Percentiles rank a stretch among this genome's conserved stretches.
phyloP scores from a whole-genome alignment of 2,113 vertebrate genomes.

The Sinocyclocheilus maitianheensis region DNA sequence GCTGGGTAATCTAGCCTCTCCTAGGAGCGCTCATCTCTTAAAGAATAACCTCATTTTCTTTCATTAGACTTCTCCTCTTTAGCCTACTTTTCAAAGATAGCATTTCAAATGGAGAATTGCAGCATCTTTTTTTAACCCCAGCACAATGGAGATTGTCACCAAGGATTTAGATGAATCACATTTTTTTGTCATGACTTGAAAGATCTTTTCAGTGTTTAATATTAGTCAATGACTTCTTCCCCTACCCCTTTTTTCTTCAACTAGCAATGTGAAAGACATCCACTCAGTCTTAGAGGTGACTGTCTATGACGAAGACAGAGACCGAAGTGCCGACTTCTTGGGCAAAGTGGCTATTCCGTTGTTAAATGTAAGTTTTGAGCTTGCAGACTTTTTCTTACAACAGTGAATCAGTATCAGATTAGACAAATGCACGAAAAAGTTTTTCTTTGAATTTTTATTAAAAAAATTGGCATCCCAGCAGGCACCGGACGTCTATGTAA shows the following conservation, averaged over 20 bases:
- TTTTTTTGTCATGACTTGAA: slow-evolving; percentile 48
- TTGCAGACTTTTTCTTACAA: slow-evolving; percentile 48
- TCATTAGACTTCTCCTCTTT: slow-evolving; percentile 57
- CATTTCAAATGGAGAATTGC: slow-evolving; percentile 55
- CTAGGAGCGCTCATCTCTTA: slow-evolving; percentile 60
- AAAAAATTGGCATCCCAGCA: too few relatives aligned
- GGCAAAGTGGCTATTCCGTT: slow-evolving; percentile 97
- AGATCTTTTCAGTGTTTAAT: slow-evolving; percentile 55
- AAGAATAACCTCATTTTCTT: slow-evolving; percentile 66
- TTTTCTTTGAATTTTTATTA: background rate
- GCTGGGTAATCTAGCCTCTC: slow-evolving; percentile 64
- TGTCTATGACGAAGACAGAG: slow-evolving; percentile 96
- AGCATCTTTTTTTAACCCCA: slow-evolving; percentile 52
- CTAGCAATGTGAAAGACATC: slow-evolving; percentile 97
- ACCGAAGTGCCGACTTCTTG: slow-evolving; percentile 96
- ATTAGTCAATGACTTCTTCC: slow-evolving; percentile 47
- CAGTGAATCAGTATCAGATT: background rate
- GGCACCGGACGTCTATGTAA: too few relatives aligned
- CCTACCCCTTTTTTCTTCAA: slow-evolving; percentile 49
- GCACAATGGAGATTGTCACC: slow-evolving; percentile 53
- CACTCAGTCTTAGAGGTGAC: slow-evolving; percentile 97
- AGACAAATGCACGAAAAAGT: background rate
- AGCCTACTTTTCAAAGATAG: slow-evolving; percentile 70
- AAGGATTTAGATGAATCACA: slow-evolving; percentile 58
- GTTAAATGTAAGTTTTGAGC: slow-evolving; percentile 89